Conservation (phyloP, 2,113 vertebrate genomes). For the Cygnus atratus region DNA sequence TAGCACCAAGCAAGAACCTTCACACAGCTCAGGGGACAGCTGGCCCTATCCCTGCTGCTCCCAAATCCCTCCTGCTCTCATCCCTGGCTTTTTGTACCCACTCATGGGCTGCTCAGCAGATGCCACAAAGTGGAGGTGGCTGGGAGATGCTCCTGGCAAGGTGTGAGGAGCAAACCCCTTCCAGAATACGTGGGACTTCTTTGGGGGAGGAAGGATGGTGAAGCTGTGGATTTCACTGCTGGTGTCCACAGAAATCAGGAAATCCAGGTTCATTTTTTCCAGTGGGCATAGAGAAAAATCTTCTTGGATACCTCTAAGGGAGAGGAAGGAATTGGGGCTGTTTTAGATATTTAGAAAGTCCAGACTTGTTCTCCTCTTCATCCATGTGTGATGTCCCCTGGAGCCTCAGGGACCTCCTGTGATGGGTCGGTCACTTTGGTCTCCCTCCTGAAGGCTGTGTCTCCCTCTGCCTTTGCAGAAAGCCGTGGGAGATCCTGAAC, state of each 20-base stretch:
- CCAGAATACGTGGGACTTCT: background rate
- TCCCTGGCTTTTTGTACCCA: background rate
- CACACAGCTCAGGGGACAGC: background rate
- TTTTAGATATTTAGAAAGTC: background rate
- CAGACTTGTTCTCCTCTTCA: background rate
- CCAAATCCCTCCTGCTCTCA: background rate
- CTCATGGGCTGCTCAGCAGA: rapidly evolving
- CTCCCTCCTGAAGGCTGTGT: background rate
- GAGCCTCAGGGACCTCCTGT: background rate
- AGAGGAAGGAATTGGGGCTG: background rate
- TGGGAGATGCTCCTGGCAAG: background rate
- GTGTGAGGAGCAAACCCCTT: background rate
- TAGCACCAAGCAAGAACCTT: background rate
- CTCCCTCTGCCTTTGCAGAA: background rate
- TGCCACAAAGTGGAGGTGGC: background rate
- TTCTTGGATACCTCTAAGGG: background rate
- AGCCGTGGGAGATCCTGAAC: background rate
- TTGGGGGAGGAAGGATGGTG: background rate
- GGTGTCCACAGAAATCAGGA: background rate
- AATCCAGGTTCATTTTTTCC: background rate
- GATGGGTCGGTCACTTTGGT: background rate
- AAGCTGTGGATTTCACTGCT: background rate
- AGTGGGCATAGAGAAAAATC: no score
- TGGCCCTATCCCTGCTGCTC: background rate
- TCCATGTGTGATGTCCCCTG: background rate